Percentiles rank a stretch among this genome's conserved stretches.
These are phyloP conservation scores for Shargacucullia verbasci DNA, from an alignment of 2,888 invertebrate genomes.

Conservation along the genomic window DNA sequence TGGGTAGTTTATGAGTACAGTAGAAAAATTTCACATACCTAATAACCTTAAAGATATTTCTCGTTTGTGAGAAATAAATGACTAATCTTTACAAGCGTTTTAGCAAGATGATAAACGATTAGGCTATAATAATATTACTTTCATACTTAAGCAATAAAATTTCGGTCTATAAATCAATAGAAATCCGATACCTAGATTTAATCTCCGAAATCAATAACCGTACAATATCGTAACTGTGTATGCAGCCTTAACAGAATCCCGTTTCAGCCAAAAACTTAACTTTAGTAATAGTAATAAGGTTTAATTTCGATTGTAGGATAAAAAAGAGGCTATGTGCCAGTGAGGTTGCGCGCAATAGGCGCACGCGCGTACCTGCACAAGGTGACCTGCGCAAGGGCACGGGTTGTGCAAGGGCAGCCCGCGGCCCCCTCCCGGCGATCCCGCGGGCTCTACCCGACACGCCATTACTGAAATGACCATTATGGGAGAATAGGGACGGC, in stretches of 20 bases:
- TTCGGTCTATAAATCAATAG: slow-evolving; percentile 47
- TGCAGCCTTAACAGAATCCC: slow-evolving; percentile 31
- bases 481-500: slow-evolving; percentile 63
- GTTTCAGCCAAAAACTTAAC: slow-evolving; percentile 33
- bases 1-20: too few species aligned
- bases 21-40: too few species aligned
- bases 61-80: neutral
- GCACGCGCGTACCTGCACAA: slow-evolving; percentile 83
- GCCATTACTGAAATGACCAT: slow-evolving; percentile 83
- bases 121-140: slow-evolving; percentile 17
- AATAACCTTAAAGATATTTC: too few species aligned
- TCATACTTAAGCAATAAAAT: slow-evolving; percentile 25
- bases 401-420: slow-evolving; percentile 72
- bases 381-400: slow-evolving; percentile 87
- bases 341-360: slow-evolving; percentile 85
- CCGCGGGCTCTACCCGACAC: slow-evolving; percentile 72
- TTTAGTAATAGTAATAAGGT: slow-evolving; percentile 29
- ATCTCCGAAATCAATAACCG: slow-evolving; percentile 45
- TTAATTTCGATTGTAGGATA: slow-evolving; percentile 24
- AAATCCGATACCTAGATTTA: slow-evolving; percentile 52
- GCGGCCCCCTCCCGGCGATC: slow-evolving; percentile 59
- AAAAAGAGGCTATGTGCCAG: slow-evolving; percentile 59
- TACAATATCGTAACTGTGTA: slow-evolving; percentile 51
- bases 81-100: neutral
- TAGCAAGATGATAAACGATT: neutral